Base-by-base conservation (phyloP, 2,797 vertebrate species). In the Chrosomus eos region DNA sequence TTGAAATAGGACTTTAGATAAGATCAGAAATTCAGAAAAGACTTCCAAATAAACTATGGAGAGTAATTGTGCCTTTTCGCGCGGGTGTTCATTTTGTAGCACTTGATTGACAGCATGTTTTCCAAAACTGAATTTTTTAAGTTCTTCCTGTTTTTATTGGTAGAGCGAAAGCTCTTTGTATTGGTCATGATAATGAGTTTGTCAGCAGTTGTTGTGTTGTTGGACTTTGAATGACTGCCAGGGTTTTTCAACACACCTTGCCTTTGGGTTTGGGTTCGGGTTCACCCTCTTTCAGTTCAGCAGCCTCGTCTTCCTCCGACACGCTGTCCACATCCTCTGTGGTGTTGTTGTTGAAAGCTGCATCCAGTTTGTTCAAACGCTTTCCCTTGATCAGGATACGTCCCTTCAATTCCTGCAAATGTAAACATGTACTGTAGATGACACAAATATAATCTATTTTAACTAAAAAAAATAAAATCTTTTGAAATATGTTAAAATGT, bases 231-330 rank as follows among this genome's bases (percentile, higher is more conserved):
- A 55, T 55, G 31, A 18, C n/a, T 40, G 84, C 2, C 28, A 1
- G 11, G 14, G 2, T 11, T n/a, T 18, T 43, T 18, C 21, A 21
- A 73, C 23, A 18, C 58, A 28, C 74, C 79, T 78, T 36, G 10
- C 83, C 18, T 82, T 95, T 95, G 7, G 0, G 86, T 89, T 96
- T 96, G 64, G 96, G 95, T 1, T 90, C 92, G 64, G 96, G 95
- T 1, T 90, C 92, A 0, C 94, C 95, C 7, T 97, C 96, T 85
- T 97, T 97, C 0, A 92, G 94, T 28, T 99, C 98, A 0, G 96
- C 97, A 0, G 98, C 97, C 91, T 99, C 98, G 0, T 99, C 98
- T 89, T 99, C 98, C 38, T 99, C 98, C 0, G 98, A 99, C 79
- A 99, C 95, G 0, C 91, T 91, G 64, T 92, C 95, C 0, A 93